A percentile compares a stretch with the other conserved stretches of the same genome.
phyloP scores from a whole-genome alignment of 2,113 vertebrate genomes.

The Dipodomys stephensi region DNA sequence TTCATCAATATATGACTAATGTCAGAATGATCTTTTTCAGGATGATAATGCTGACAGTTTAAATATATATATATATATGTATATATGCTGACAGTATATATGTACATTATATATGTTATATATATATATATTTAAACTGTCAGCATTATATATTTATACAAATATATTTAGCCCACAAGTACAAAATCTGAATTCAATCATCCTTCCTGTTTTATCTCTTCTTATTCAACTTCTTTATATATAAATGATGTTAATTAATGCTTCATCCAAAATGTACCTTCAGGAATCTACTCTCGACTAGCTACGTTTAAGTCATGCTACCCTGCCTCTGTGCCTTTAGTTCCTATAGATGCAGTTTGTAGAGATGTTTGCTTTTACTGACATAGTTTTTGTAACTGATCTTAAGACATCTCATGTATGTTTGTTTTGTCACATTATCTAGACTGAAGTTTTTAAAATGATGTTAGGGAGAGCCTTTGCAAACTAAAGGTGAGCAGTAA shows the following conservation, averaged over 20 bases:
- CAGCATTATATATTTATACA: neutral
- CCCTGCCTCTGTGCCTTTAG: neutral
- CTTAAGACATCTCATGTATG: constrained; percentile 36
- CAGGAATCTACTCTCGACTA: neutral
- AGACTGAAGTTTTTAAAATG: constrained; percentile 37
- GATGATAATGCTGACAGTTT: constrained; percentile 1
- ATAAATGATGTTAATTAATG: constrained; percentile 53
- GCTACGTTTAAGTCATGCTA: neutral
- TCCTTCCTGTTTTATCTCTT: constrained; percentile 11
- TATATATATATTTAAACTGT: neutral
- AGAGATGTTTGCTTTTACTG: constrained; percentile 43
- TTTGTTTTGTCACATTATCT: constrained; percentile 68
- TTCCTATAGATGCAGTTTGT: constrained; percentile 46
- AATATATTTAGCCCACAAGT: neutral
- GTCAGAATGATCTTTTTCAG: constrained; percentile 14
- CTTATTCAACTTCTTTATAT: constrained; percentile 36
- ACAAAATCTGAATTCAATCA: neutral
- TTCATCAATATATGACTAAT: constrained; percentile 17
- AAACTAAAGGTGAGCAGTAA: constrained; percentile 72
- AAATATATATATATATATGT: neutral
- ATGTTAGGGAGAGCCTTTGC: constrained; percentile 49
- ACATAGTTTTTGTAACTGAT: constrained; percentile 35
- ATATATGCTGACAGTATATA: too few species aligned
- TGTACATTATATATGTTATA: neutral
- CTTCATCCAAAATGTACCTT: constrained; percentile 10